These are phyloP conservation scores for Phylloscopus collybita DNA, from an alignment of 2,797 vertebrate genomes.

Conservation along the genomic window DNA sequence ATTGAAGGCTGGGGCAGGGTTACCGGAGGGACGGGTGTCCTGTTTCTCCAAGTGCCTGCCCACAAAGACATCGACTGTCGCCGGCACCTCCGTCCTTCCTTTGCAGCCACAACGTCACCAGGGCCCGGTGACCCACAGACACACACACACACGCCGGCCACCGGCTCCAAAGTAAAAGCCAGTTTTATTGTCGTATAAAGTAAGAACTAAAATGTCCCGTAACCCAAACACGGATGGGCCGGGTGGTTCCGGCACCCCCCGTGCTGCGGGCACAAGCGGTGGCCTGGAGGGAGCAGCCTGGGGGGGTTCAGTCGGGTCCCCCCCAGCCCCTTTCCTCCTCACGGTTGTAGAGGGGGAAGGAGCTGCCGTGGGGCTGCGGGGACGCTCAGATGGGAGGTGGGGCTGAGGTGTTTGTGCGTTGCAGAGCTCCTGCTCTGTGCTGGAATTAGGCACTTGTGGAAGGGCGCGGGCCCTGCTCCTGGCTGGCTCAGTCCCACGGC, in stretches of 20 bases:
- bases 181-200: conserved; percentile 60
- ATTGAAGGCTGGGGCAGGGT: conserved; percentile 21
- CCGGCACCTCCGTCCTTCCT: not conserved
- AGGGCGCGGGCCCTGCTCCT: not conserved
- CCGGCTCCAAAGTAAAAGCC: conserved; percentile 23
- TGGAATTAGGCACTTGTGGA: conserved; percentile 60
- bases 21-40: conserved; percentile 1
- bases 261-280: fast-evolving
- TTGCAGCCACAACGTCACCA: not conserved
- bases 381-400: not conserved
- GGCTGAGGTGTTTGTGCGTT: not conserved
- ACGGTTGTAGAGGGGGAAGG: not conserved
- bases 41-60: conserved; percentile 1
- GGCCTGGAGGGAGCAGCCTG: not conserved
- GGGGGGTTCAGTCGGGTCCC: not conserved
- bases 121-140: not conserved
- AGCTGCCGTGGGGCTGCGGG: not conserved
- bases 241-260: not conserved
- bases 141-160: not conserved
- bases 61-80: not conserved
- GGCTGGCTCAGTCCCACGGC: not conserved
- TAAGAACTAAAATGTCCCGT: conserved; percentile 35
- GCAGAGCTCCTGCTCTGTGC: not conserved
- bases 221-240: not conserved
- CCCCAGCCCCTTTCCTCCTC: not conserved